Percentiles rank a stretch among this genome's conserved stretches.
These are phyloP conservation scores for Drosophila punjabiensis DNA, from an alignment of 1,140 invertebrate genomes.

Conservation along the genomic window DNA sequence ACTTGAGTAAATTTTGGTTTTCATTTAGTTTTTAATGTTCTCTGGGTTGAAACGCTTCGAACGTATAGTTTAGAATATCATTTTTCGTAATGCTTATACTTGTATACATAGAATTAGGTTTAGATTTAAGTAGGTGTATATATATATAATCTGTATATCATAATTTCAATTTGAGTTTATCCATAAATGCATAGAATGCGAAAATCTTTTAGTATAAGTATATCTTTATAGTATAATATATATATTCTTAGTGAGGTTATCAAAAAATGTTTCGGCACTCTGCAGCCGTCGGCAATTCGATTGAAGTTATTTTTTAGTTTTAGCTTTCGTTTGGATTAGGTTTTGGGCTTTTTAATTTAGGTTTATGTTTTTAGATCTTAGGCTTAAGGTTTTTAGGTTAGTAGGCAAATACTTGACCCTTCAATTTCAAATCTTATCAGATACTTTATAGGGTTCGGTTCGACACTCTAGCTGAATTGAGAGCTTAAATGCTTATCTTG, in stretches of 20 bases:
- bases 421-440: conserved; percentile 32
- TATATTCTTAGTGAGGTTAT: conserved; percentile 61
- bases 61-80: conserved; percentile 81
- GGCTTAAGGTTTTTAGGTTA: conserved; percentile 18
- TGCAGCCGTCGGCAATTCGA: conserved; percentile 34
- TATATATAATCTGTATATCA: conserved; percentile 75
- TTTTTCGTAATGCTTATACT: conserved; percentile 49
- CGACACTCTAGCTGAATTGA: conserved; percentile 41
- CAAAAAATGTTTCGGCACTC: conserved; percentile 47
- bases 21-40: conserved; percentile 43
- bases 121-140: conserved; percentile 59
- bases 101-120: conserved; percentile 55
- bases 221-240: conserved; percentile 22
- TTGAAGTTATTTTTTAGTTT: conserved; percentile 36
- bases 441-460: conserved; percentile 22
- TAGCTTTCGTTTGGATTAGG: conserved; percentile 19
- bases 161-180: conserved; percentile 52
- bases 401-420: conserved; percentile 23
- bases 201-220: conserved; percentile 61
- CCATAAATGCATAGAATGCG: conserved; percentile 78
- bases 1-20: conserved; percentile 71
- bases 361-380: neutral
- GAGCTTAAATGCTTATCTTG: conserved; percentile 48
- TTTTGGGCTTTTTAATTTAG: neutral
- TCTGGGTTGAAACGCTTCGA: conserved; percentile 72